Base-by-base conservation (phyloP, 2,113 vertebrate genomes). In the Tachysurus fulvidraco region DNA sequence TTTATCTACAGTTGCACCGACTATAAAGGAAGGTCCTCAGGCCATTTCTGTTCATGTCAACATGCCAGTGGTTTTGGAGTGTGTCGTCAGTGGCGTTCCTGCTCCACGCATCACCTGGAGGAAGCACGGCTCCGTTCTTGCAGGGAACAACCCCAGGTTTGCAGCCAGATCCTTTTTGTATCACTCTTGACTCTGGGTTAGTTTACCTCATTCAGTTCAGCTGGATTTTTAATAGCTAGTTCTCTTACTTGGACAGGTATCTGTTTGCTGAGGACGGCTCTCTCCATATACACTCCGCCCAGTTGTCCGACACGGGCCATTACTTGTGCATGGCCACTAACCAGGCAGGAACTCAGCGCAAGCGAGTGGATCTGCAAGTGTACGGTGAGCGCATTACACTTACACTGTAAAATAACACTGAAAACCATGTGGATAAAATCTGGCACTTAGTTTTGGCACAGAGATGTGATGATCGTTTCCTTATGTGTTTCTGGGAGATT, bases 241-340 rank as follows among this genome's bases (percentile, higher is more conserved):
- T 84, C 19, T 79, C 17, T 60, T 16, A 36, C 50, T 12, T 81
- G 55, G 93, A 41, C 93, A 99, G 98, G 88, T 96, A 97, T 81
- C 94, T 84, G 0, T 82, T 98, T 89, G 84, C 92, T 78, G 95
- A 95, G 87, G 95, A 96, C 5, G 98, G 98, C 2, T 98, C 96
- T 46, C 93, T 99, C n/a, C 95, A 86, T 81, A 96, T 99, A 90
- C 91, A 91, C 59, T 94, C 96, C 2, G 94, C 95, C 1, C 96
- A 95, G 8, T 93, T 98, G 81, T 94, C 94, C 0, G 98, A 99
- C 88, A 94, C 95, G 0, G 98, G 98, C 0, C 94, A 96, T 23
- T 99, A 98, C 21, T 87, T 98, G 88, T 99, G 98, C 77, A 96
- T 99, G 96, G 98, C 97, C 46, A 96, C 96, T 82, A 99, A 96